Percentiles rank a stretch among this genome's conserved stretches.
Evolutionary conservation across 2,113 vertebrate genomes (phyloP).

Genomic region (Forbesichthys agassizii): DNA sequence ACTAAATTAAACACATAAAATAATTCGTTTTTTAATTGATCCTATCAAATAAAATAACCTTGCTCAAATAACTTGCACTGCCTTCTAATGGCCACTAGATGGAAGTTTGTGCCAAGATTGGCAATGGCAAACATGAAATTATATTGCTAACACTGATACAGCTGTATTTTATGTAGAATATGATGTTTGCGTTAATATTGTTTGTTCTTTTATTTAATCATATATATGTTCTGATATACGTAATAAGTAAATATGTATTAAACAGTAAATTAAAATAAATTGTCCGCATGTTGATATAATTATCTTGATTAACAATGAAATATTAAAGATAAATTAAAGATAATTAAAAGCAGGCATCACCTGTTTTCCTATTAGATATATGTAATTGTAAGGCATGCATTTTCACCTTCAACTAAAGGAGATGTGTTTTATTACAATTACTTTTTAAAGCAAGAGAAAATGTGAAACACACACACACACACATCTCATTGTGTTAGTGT

Average conservation of each 20-base stretch:
- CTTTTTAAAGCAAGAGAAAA: not conserved
- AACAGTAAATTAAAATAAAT: no score
- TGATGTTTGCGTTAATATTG: no score
- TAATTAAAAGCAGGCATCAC: not conserved
- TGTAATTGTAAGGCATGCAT: no score
- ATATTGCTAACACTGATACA: no score
- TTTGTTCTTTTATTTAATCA: no score
- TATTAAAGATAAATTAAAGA: not conserved
- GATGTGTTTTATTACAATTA: not conserved
- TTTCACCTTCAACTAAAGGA: not conserved
- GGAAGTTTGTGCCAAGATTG: conserved; percentile 31
- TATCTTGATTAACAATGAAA: not conserved
- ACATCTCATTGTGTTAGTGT: not conserved
- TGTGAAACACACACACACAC: not conserved
- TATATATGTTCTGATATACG: no score
- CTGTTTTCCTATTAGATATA: no score
- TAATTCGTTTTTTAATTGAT: not conserved
- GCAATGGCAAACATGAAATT: not conserved
- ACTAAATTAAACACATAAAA: not conserved
- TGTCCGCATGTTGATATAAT: no score
- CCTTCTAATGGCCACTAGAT: conserved; percentile 42
- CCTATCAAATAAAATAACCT: no score
- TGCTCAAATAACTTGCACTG: not conserved
- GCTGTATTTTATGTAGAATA: no score
- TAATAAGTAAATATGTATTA: no score